A percentile compares a stretch with the other conserved stretches of the same genome.
Evolutionary conservation across 2,113 vertebrate species (phyloP).

Genomic region (Canis aureus): DNA sequence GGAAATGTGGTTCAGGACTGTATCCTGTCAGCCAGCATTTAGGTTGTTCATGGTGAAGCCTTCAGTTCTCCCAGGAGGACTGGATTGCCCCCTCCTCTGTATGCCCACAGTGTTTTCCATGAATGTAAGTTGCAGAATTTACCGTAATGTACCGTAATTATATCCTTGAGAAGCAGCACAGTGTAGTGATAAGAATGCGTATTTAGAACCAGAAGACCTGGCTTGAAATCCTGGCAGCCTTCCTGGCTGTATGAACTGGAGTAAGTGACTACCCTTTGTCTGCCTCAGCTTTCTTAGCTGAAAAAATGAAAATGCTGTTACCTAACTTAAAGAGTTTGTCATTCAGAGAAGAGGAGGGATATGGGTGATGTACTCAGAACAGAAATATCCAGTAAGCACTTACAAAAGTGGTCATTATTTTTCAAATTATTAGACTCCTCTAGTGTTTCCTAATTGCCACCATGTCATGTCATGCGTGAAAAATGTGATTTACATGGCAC

Average conservation of each 20-base stretch:
- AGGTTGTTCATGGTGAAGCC: background rate
- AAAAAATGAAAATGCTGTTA: background rate
- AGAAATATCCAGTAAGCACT: background rate
- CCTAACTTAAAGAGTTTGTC: background rate
- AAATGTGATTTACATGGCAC: background rate
- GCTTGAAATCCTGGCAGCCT: background rate
- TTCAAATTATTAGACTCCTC: background rate
- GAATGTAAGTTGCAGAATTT: background rate
- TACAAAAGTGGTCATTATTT: background rate
- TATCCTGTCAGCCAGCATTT: background rate
- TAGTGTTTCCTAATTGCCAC: background rate
- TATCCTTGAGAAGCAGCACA: background rate
- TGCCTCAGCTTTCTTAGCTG: background rate
- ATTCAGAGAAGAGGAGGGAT: background rate
- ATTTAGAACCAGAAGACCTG: background rate
- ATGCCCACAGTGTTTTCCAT: background rate
- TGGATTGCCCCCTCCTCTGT: background rate
- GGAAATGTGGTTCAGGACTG: background rate
- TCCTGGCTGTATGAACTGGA: background rate
- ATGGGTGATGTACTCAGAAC: background rate
- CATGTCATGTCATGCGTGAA: background rate
- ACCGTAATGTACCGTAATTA: background rate
- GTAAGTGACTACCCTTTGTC: background rate
- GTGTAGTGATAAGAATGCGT: background rate
- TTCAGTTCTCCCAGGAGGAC: background rate